Evolutionary conservation across 2,797 vertebrate species (phyloP).

Genomic region (Gallirallus australis): DNA sequence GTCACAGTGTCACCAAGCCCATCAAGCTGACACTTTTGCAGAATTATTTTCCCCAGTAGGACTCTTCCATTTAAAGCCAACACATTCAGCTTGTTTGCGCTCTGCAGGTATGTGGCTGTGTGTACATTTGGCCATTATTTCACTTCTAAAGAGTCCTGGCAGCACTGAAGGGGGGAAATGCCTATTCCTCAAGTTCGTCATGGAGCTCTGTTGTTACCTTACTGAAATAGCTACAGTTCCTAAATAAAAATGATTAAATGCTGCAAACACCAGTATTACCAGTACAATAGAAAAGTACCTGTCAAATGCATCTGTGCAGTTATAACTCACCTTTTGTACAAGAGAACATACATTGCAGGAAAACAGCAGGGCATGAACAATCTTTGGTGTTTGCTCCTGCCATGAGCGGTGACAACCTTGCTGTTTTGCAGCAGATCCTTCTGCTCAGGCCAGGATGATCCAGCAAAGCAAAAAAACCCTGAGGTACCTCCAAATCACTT

Average conservation of each 20-base stretch:
- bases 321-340: background rate
- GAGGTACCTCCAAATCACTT: background rate
- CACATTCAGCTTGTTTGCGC: background rate
- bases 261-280: background rate
- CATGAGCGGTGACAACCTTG: background rate
- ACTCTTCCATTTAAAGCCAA: constrained; percentile 1
- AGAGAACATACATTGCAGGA: background rate
- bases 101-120: background rate
- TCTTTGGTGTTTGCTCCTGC: background rate
- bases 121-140: background rate
- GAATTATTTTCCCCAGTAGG: constrained; percentile 9
- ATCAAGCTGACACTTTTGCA: background rate
- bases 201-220: background rate
- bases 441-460: background rate
- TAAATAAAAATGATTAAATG: constrained; percentile 38
- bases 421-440: background rate
- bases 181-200: background rate
- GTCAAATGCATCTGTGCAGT: background rate
- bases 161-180: background rate
- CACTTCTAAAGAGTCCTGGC: constrained; percentile 7
- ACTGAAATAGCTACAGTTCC: constrained; percentile 5
- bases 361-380: background rate
- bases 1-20: background rate
- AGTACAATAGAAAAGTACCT: background rate
- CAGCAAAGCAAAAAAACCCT: constrained; percentile 11